These are phyloP conservation scores for Neosalanx taihuensis DNA, from an alignment of 2,797 vertebrate genomes.

Conservation along the genomic window DNA sequence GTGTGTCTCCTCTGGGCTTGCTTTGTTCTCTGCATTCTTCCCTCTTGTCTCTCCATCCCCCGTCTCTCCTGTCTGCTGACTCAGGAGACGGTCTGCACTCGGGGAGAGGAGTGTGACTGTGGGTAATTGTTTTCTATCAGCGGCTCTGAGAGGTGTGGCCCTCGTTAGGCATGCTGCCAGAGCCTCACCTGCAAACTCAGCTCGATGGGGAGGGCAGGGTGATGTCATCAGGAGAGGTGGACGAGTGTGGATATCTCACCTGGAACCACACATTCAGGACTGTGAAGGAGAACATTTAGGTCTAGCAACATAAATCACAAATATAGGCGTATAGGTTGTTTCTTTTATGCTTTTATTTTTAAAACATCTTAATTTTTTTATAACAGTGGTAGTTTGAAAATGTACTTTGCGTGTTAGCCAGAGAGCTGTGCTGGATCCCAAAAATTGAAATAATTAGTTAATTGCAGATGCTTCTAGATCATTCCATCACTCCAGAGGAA, in stretches of 20 bases:
- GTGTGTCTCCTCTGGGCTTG: background rate
- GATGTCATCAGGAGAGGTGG: background rate
- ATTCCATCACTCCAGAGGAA: background rate
- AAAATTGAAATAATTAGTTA: too few species aligned
- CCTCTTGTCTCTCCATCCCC: constrained; percentile 10
- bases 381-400: constrained; percentile 52
- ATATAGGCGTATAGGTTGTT: constrained; percentile 21
- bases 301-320: too few species aligned
- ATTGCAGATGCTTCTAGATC: background rate
- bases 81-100: constrained; percentile 46
- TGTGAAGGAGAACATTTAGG: too few species aligned
- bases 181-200: background rate
- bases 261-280: background rate
- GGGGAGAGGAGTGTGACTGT: constrained; percentile 33
- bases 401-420: constrained; percentile 35
- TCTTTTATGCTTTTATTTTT: constrained; percentile 60
- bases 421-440: constrained; percentile 23
- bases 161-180: constrained; percentile 33
- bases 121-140: constrained; percentile 65
- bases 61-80: constrained; percentile 49
- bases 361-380: constrained; percentile 62
- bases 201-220: background rate
- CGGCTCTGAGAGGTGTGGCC: constrained; percentile 42
- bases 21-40: constrained; percentile 6
- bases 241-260: background rate